Base-by-base conservation (phyloP, 2,888 invertebrate genomes). In the Drosophila merina region DNA sequence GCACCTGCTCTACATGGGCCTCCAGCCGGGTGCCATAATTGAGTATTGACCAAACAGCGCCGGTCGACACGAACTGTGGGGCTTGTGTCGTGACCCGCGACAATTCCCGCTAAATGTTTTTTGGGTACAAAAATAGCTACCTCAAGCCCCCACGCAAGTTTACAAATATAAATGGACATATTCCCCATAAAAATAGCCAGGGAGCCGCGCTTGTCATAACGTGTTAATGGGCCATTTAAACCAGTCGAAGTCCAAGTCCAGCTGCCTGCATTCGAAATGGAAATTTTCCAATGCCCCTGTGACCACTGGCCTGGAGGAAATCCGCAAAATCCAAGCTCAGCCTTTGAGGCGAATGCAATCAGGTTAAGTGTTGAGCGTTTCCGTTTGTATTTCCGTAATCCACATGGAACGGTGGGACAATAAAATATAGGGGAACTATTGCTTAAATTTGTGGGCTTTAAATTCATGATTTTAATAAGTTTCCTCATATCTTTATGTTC, bases 41-140 rank as follows among this genome's bases (percentile, higher is more conserved):
- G 74, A 71, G 68, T 83, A 83, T 83, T 83, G 88, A 83, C 82
- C 86, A 88, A 83, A 83, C 80, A 86, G 75, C 33, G 70, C 73
- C 45, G 57, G 57, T 62, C 28, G 40, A 52, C 44, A 54, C 38
- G 54, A 36, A 14, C 31, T 36, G 30, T 31, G 57, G 55, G 44
- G 33, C 63, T 48, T 14, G 54, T 73, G 69, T 64, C 88, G 88
- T 87, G 88, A 84, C 82, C 82, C 56, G 57, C 50, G 72, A 72
- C 74, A 84, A 70, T 88, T 80, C 48, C 45, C 38, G 40, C 71
- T 12, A 42, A 82, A 57, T 51, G 28, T 75, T 57, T 57, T 67
- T 69, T 9, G 40, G 40, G 50, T 59, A 57, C 59, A 45, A 54
- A 75, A 68, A 73, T 54, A 75, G 42, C 38, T 48, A 31, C 58